These are phyloP conservation scores for Eucriotettix oculatus DNA, from an alignment of 2,888 invertebrate genomes.

Conservation along the genomic window DNA sequence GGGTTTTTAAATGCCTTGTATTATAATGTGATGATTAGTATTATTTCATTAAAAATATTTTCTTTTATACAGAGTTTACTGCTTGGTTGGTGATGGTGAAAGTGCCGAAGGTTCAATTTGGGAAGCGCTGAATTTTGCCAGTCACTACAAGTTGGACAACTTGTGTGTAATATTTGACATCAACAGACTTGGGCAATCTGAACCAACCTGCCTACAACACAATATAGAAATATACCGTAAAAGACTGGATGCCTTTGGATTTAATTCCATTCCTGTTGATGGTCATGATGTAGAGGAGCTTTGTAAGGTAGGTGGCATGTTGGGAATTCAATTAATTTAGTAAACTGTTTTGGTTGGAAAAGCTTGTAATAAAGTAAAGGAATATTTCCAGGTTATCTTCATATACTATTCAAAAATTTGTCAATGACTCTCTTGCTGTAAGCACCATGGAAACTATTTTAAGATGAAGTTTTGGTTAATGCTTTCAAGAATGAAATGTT, in stretches of 20 bases:
- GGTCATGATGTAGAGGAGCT: conserved; percentile 90
- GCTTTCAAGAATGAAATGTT: no score
- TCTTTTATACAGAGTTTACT: conserved; percentile 58
- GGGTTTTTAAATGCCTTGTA: no score
- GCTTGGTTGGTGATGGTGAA: conserved; percentile 94
- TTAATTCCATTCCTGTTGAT: conserved; percentile 82
- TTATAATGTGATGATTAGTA: no score
- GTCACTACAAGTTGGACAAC: conserved; percentile 90
- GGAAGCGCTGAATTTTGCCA: conserved; percentile 93
- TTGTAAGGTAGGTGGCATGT: conserved; percentile 38
- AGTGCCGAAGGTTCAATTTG: conserved; percentile 96
- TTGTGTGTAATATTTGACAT: conserved; percentile 93
- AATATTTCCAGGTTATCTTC: no score
- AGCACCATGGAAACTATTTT: no score
- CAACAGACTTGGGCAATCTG: conserved; percentile 94
- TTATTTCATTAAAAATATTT: not conserved
- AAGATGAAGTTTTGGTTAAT: no score
- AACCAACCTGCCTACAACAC: conserved; percentile 86
- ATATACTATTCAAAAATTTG: no score
- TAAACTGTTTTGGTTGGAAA: no score
- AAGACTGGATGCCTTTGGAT: conserved; percentile 78
- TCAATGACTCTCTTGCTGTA: no score
- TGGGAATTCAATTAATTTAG: no score
- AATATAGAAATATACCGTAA: conserved; percentile 67
- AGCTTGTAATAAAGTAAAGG: no score